Percentiles rank a stretch among this genome's conserved stretches.
These are phyloP conservation scores for Aurelia sp. DNA, from an alignment of 30 jellyfish, hydroid and myxozoan species.

Conservation along the genomic window DNA sequence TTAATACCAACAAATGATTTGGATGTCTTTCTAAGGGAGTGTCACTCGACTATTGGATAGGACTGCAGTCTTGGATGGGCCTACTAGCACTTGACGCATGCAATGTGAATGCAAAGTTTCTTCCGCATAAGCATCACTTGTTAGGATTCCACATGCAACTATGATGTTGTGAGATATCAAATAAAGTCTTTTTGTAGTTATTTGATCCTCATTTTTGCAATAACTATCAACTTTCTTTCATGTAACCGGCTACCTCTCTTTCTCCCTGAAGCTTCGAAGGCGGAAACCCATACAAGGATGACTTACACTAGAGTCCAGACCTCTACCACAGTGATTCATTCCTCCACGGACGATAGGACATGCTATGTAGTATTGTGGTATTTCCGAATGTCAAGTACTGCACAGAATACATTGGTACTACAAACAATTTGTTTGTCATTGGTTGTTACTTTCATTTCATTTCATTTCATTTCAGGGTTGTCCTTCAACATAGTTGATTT, in stretches of 20 bases:
- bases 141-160: background rate
- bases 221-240: background rate
- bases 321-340: background rate
- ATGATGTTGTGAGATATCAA: background rate
- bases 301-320: slow-evolving; percentile 35
- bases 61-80: background rate
- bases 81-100: slow-evolving; percentile 8
- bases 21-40: slow-evolving; percentile 35
- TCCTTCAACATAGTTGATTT: too few relatives aligned
- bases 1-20: too few relatives aligned
- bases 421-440: too few relatives aligned
- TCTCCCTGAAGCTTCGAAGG: slow-evolving; percentile 34
- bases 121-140: background rate
- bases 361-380: too few relatives aligned
- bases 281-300: slow-evolving; percentile 46
- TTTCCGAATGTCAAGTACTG: too few relatives aligned
- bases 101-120: background rate
- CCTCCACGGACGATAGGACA: background rate
- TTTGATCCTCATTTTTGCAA: slow-evolving; percentile 11
- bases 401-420: too few relatives aligned
- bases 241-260: background rate
- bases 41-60: slow-evolving; percentile 4
- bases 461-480: too few relatives aligned
- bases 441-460: too few relatives aligned
- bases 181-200: background rate